Base-by-base conservation (phyloP, 1,140 invertebrate genomes). In the Ganaspis sp. region DNA sequence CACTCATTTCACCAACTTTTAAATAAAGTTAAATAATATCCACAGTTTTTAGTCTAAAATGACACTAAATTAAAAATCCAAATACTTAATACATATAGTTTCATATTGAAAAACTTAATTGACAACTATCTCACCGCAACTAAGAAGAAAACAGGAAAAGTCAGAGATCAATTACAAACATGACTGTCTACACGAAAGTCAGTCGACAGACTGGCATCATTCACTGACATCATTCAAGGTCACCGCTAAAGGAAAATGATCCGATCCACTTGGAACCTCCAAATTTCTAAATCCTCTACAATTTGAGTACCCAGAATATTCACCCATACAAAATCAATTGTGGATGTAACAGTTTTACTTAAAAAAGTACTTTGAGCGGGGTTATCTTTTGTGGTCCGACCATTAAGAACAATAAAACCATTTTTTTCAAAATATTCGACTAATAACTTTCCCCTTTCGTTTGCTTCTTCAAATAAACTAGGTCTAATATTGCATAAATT, bases 161-260 rank as follows among this genome's bases (percentile, higher is more conserved):
- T n/a, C n/a, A n/a, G n/a, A n/a, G n/a, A n/a, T n/a, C n/a, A n/a
- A n/a, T n/a, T n/a, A n/a, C n/a, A n/a, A n/a, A n/a, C n/a, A n/a
- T n/a, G n/a, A n/a, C n/a, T n/a, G n/a, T n/a, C n/a, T n/a, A n/a
- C n/a, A n/a, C n/a, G n/a, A n/a, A n/a, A n/a, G n/a, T n/a, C n/a
- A n/a, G n/a, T n/a, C n/a, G n/a, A n/a, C n/a, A n/a, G n/a, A n/a
- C n/a, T n/a, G n/a, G n/a, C n/a, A n/a, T n/a, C n/a, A n/a, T n/a
- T n/a, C n/a, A n/a, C n/a, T n/a, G n/a, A n/a, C 38, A 40, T 40
- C 38, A 9, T 6, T 75, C 9, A 54, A 49, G 12, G 38, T 9
- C 12, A 76, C 3, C 4, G 23, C 53, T 42, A 54, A 38, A 15
- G 69, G 69, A 8, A 76, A 45, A 42, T 76, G 74, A 53, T 76